These are phyloP conservation scores for Cabera pusaria DNA, from an alignment of 2,888 invertebrate genomes.

Conservation along the genomic window DNA sequence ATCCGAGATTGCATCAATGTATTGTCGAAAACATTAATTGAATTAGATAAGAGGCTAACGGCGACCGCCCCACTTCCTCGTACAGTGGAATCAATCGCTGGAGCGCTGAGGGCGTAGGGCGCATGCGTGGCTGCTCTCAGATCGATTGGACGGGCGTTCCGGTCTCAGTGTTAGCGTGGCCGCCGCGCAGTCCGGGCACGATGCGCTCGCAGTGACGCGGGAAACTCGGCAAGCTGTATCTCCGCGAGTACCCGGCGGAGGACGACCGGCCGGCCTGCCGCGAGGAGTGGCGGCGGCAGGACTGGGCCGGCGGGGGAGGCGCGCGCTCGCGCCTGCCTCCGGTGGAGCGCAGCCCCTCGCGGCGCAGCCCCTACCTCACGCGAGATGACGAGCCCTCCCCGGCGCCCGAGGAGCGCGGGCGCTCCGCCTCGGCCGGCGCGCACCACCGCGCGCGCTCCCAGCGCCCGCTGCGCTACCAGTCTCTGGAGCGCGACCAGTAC, in stretches of 20 bases:
- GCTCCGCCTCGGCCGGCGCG: conserved; percentile 86
- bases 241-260: conserved; percentile 81
- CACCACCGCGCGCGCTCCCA: conserved; percentile 92
- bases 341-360: conserved; percentile 94
- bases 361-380: conserved; percentile 90
- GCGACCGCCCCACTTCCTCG: conserved; percentile 8
- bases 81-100: conserved; percentile 46
- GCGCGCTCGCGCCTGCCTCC: conserved; percentile 89
- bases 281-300: conserved; percentile 79
- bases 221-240: conserved; percentile 81
- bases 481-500: conserved; percentile 88
- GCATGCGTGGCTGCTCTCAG: conserved; percentile 37
- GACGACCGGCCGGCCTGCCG: conserved; percentile 81
- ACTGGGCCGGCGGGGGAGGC: conserved; percentile 62
- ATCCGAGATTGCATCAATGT: conserved; percentile 3
- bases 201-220: conserved; percentile 75
- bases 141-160: conserved; percentile 66
- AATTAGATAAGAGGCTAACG: conserved; percentile 2
- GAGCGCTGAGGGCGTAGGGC: conserved; percentile 62
- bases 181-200: conserved; percentile 72
- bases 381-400: conserved; percentile 91
- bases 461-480: conserved; percentile 89
- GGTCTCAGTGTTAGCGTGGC: conserved; percentile 76
- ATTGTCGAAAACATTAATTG: no score
- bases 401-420: conserved; percentile 93